Conservation (phyloP, 2,888 invertebrate genomes). For the Alviniconcha strummeri region DNA sequence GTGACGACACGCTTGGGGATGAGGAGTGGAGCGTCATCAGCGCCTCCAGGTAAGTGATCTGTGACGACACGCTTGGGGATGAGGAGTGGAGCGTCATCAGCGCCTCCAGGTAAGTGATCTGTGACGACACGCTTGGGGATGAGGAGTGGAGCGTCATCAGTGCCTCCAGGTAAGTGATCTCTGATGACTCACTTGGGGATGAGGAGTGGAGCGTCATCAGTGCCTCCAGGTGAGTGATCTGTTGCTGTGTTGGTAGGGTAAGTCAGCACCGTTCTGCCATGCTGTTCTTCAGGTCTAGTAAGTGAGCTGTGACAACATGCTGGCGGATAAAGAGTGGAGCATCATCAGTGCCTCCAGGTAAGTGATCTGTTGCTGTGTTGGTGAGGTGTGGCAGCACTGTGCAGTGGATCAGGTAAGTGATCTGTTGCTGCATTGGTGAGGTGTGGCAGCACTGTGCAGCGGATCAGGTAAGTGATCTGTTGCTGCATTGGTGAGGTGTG, state of each 20-base stretch:
- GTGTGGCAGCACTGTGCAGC: too few species aligned
- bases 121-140: too few species aligned
- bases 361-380: too few species aligned
- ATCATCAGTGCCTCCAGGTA: constrained; percentile 49
- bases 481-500: too few species aligned
- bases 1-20: too few species aligned
- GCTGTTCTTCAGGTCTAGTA: constrained; percentile 44
- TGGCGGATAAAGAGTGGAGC: constrained; percentile 59
- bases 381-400: too few species aligned
- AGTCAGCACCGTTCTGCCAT: too few species aligned
- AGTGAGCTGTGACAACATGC: constrained; percentile 69
- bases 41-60: constrained; percentile 45
- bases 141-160: constrained; percentile 53
- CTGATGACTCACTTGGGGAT: constrained; percentile 71
- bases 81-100: constrained; percentile 53
- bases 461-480: too few species aligned
- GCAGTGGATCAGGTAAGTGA: too few species aligned
- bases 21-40: constrained; percentile 53
- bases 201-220: constrained; percentile 53
- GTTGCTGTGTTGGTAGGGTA: constrained; percentile 37
- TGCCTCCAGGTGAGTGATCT: constrained; percentile 45
- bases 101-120: constrained; percentile 45
- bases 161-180: constrained; percentile 45
- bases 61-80: too few species aligned
- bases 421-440: too few species aligned